Base-by-base conservation (phyloP, 2,113 vertebrate species). In the Macquaria australasica region DNA sequence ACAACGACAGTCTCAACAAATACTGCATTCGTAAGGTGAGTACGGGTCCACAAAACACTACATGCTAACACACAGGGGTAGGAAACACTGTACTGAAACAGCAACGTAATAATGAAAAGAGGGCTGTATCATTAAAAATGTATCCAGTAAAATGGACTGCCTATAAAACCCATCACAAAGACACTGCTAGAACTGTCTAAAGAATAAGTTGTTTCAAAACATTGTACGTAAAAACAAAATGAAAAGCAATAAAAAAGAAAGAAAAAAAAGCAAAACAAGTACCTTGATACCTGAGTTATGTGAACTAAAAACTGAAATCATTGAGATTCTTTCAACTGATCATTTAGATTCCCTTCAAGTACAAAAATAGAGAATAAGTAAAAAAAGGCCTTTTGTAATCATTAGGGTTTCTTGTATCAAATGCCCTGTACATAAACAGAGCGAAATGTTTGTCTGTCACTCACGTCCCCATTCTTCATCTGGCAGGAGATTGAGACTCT, bases 1-100 rank as follows among this genome's bases (percentile, higher is more conserved):
- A 99, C 94, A 99, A 99, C 0, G 98, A 99, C 86, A 98, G 96
- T 91, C 96, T 99, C 83, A 97, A 96, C 96, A 99, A 98, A 86
- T 99, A 97, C 94, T 99, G 98, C 92, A 99, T 99, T 87, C 96
- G 98, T 80, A 99, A 99, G 96, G 98, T 97, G 87, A 92, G 96
- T 68, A 0, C 4, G 60, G 63, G 51, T 72, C 37, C 51, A 55
- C 12, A 9, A 37, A 8, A 16, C 31, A 21, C 8, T 2, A 73
- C 7, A 20, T 25, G 1, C 41, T 64, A 2, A 34, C 12, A 39
- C 11, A 34, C 14, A 73, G 69, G 8, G 63, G 68, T 12, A 50
- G 16, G 15, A 28, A 51, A 58, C 23, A 15, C 6, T 20, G 21
- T 6, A 28, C 23, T 53, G 34, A 51, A 39, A 59, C 2, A 15